Evolutionary conservation across 1,140 invertebrate species (phyloP), one percentile per base, ranked within the genome.

Genomic region (Cyrtorhinus lividipennis): DNA sequence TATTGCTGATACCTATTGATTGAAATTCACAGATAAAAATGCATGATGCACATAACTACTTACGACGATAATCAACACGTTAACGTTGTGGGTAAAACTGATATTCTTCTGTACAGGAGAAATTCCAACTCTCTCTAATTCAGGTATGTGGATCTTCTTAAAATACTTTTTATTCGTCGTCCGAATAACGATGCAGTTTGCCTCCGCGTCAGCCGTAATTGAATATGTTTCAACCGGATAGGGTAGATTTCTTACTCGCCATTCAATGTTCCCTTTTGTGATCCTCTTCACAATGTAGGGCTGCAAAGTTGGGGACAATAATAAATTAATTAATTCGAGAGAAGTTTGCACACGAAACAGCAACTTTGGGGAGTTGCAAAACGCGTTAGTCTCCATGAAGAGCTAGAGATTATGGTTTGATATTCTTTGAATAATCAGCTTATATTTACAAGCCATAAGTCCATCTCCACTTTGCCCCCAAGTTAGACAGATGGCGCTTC

Each of bases 81-180:
- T 86, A 67, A 80, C 85, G 67, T 85, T 82, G 74, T 88, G 85
- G 26, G 73, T 76, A 64, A 81, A 81, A 18, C 79, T 75, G 62
- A 90, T 77, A 67, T 80, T 79, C 2, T 77, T 74, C 70, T 87
- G 83, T 58, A 80, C 75, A 27, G 82, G 77, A 22, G 72, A 69
- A 24, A 87, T 62, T 22, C 78, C 77, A n/a, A 82, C 76, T 68
- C 86, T 77, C 64, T 82, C 77, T 27, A 89, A 73, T 71, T 89
- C 87, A 58, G 83, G 84, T 53, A 88, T 72, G 22, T 69, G 67
- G n/a, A 90, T 73, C 68, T 83, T 84, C 69, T 89, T 90, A 69
- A 79, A 90, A 72, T 88, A 90, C 66, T 89, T 90, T 68, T 87
- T 89, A 71, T 90, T 89, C 23, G 73, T 80, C 18, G 87, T 90